These are phyloP conservation scores for Procavia capensis DNA, from an alignment of 2,113 vertebrate genomes.

Conservation along the genomic window DNA sequence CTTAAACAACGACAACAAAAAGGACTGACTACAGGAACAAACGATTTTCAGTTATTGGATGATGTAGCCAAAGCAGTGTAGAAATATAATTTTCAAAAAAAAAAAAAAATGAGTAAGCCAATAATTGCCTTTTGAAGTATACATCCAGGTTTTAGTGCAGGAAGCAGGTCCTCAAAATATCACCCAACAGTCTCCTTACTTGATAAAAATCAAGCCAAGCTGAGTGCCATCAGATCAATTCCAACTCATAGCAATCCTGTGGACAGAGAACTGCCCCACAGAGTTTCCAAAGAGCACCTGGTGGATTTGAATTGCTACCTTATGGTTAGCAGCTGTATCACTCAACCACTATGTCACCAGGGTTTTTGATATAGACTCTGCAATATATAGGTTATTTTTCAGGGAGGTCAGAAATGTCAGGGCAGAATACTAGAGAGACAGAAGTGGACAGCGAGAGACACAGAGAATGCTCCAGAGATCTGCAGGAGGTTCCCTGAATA, in stretches of 20 bases:
- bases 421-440: neutral
- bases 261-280: no score
- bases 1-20: neutral
- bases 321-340: no score
- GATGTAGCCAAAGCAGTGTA: neutral
- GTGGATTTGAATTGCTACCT: no score
- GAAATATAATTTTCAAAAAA: rapidly evolving
- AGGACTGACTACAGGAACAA: neutral
- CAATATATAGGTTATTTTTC: neutral
- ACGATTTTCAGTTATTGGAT: neutral
- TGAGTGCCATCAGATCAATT: no score
- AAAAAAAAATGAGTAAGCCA: neutral
- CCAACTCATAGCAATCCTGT: no score
- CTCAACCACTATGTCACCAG: no score
- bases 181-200: neutral
- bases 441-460: neutral
- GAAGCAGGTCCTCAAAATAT: no score
- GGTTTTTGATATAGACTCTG: neutral
- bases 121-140: neutral
- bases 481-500: neutral
- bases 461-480: no score
- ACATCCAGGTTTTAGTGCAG: no score
- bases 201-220: no score
- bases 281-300: no score
- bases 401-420: neutral